These are phyloP conservation scores for Hetaerina americana DNA, from an alignment of 1,140 invertebrate genomes.

Conservation along the genomic window DNA sequence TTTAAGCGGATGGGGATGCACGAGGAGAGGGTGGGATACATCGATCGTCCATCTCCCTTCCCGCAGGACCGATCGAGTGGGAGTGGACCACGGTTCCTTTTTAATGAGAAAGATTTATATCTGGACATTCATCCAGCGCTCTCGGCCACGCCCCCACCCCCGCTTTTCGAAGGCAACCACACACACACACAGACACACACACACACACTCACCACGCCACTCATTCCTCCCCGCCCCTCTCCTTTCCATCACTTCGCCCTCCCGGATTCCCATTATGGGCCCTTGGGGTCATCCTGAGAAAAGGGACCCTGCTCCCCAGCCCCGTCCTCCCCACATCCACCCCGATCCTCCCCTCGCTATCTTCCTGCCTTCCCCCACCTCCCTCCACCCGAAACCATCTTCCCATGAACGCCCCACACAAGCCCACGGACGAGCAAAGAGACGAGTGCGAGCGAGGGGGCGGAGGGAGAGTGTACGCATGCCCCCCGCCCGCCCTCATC, in stretches of 20 bases:
- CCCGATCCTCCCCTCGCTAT: neutral
- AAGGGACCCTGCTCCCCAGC: neutral
- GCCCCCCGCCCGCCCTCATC: too few relatives aligned
- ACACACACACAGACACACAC: too few relatives aligned
- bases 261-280: neutral
- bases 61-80: neutral
- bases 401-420: too few relatives aligned
- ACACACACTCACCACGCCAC: too few relatives aligned
- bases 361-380: neutral
- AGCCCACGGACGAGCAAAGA: too few relatives aligned
- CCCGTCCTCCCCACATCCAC: neutral
- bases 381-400: too few relatives aligned
- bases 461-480: too few relatives aligned
- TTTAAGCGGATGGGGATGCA: too few relatives aligned
- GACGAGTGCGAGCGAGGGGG: too few relatives aligned
- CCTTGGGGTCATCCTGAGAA: neutral
- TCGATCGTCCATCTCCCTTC: neutral
- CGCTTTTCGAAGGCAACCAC: too few relatives aligned
- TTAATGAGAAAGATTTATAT: constrained; percentile 1
- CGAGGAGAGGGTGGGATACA: too few relatives aligned
- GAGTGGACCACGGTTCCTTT: neutral
- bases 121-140: neutral
- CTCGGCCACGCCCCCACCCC: neutral
- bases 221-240: neutral
- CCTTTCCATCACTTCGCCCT: neutral